Evolutionary conservation across 1,140 invertebrate species (phyloP).

Genomic region (Homarus americanus): DNA sequence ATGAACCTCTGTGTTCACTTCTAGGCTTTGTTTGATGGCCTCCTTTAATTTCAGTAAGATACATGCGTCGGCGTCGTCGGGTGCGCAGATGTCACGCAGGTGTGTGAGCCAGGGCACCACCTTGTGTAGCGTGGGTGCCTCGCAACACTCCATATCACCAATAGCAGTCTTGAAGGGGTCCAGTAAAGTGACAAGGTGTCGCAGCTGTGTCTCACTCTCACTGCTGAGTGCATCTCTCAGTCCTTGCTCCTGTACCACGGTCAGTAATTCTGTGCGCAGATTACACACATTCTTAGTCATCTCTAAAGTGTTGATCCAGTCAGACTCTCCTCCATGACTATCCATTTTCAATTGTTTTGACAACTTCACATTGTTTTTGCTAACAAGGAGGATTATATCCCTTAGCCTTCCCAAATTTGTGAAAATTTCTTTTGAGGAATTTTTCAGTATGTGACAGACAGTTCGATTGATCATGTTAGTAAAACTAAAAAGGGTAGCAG

Average conservation of each 20-base stretch:
- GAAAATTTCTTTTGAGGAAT: neutral
- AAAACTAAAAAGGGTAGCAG: neutral
- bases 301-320: neutral
- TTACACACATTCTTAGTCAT: neutral
- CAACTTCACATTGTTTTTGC: neutral
- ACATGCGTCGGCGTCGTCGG: neutral
- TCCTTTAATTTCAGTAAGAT: neutral
- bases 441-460: neutral
- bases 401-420: neutral
- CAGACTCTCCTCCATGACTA: neutral
- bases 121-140: constrained; percentile 28
- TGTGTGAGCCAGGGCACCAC: constrained; percentile 38
- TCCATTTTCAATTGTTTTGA: neutral
- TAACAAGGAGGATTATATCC: neutral
- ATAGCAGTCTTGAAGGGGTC: neutral
- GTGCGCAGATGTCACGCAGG: neutral
- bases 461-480: neutral
- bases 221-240: neutral
- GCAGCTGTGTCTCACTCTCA: neutral
- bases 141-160: neutral
- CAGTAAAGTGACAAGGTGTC: neutral
- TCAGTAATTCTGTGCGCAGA: neutral
- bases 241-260: neutral
- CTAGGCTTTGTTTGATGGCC: neutral
- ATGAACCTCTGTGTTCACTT: neutral